These are phyloP conservation scores for Vultur gryphus DNA, from an alignment of 2,797 vertebrate genomes.

Conservation along the genomic window DNA sequence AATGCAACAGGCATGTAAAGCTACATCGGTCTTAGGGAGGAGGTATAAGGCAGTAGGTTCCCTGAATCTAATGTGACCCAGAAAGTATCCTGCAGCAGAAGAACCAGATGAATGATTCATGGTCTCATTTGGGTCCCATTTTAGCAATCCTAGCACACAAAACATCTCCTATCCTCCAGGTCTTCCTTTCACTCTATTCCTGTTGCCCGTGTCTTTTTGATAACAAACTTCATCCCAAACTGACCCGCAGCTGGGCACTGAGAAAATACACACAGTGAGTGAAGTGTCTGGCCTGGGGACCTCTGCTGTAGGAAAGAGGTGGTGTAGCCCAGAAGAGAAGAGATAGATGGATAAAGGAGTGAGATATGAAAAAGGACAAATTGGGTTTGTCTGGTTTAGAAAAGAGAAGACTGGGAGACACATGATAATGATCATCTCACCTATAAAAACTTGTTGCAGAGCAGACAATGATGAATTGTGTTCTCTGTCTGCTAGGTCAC, in stretches of 20 bases:
- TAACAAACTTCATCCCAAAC: background rate
- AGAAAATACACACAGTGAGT: background rate
- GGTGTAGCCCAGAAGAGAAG: background rate
- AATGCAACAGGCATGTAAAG: background rate
- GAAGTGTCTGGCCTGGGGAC: background rate
- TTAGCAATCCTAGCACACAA: background rate
- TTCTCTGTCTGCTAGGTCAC: background rate
- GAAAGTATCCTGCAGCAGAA: background rate
- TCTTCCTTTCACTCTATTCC: background rate
- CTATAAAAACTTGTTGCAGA: conserved; percentile 4
- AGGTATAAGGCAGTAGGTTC: background rate
- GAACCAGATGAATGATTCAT: background rate
- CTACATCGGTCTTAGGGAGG: background rate
- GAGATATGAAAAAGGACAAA: background rate
- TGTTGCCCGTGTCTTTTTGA: background rate
- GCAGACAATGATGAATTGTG: conserved; percentile 29
- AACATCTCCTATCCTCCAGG: background rate
- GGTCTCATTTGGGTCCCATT: background rate
- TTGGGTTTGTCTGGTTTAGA: background rate
- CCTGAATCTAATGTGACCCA: background rate
- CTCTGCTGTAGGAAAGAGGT: background rate
- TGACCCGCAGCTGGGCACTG: background rate
- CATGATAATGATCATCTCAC: conserved; percentile 16
- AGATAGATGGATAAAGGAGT: background rate
- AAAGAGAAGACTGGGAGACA: background rate